Conservation (phyloP, 2,113 vertebrate genomes). For the Mixornis gularis region DNA sequence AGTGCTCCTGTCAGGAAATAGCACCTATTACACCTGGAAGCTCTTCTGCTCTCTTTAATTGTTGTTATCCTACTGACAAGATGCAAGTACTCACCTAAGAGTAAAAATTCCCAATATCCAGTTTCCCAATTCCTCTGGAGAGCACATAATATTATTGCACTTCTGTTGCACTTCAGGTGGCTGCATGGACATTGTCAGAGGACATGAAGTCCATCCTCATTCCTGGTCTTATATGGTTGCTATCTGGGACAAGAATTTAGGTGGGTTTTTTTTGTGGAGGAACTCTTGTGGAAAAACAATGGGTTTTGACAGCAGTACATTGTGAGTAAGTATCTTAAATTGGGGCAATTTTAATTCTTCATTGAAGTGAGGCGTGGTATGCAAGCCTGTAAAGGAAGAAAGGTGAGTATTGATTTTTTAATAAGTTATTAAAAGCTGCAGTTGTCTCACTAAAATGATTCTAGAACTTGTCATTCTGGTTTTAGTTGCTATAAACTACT, state of each 20-base stretch:
- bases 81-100: background rate
- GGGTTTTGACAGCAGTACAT: background rate
- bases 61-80: background rate
- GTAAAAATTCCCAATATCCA: background rate
- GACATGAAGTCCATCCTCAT: accelerated
- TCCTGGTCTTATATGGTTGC: background rate
- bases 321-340: background rate
- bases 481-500: background rate
- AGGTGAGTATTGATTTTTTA: background rate
- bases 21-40: background rate
- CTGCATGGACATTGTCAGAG: accelerated
- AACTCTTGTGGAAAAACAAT: background rate
- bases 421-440: background rate
- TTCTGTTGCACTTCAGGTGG: background rate
- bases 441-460: background rate
- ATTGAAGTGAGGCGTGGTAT: background rate
- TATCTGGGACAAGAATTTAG: accelerated
- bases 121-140: background rate
- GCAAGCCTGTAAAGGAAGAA: background rate
- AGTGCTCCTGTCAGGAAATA: background rate
- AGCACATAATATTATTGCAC: background rate
- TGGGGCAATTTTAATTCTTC: background rate
- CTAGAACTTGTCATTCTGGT: background rate
- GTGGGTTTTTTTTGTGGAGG: background rate
- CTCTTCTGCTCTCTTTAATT: background rate